phyloP scores from a whole-genome alignment of 2,797 vertebrate genomes.

The Anguilla megastoma region DNA sequence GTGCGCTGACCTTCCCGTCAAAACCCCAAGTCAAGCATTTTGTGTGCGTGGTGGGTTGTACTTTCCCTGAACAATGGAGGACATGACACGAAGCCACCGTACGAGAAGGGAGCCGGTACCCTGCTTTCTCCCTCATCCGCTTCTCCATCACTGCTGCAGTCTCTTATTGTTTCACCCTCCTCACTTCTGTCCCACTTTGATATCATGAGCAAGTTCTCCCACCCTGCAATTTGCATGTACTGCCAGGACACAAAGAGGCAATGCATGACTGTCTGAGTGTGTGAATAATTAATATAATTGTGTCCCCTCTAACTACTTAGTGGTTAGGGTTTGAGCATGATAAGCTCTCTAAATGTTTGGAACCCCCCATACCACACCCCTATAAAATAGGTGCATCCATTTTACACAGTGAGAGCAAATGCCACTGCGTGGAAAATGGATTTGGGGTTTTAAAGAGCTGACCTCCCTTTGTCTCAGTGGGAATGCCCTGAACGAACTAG shows the following conservation, averaged over 20 bases:
- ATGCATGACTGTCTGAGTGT: slow-evolving; percentile 5
- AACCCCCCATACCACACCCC: not conserved
- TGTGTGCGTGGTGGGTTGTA: not conserved
- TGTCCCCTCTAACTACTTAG: slow-evolving; percentile 24
- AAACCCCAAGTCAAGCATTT: slow-evolving; percentile 1
- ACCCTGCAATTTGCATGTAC: slow-evolving; percentile 8
- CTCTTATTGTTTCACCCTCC: not conserved
- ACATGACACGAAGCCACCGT: slow-evolving; percentile 1
- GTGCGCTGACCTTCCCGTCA: slow-evolving; percentile 19
- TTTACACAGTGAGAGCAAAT: slow-evolving; percentile 12
- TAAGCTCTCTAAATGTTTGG: slow-evolving; percentile 11
- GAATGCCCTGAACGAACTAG: not conserved
- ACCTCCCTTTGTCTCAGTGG: slow-evolving; percentile 22
- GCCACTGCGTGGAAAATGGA: not conserved
- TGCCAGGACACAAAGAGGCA: not conserved
- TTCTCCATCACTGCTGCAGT: not conserved
- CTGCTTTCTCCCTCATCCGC: not conserved
- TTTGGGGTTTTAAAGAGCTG: slow-evolving; percentile 18
- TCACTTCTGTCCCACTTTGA: slow-evolving; percentile 4
- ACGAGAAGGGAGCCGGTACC: not conserved
- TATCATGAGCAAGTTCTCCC: not conserved
- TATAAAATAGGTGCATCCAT: slow-evolving; percentile 21
- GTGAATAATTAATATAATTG: slow-evolving; percentile 34
- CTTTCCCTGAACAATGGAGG: slow-evolving; percentile 28
- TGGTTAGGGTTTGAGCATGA: slow-evolving; percentile 16